A percentile compares a stretch with the other conserved stretches of the same genome.
Conservation (phyloP, 2,113 vertebrate species). For the Trematomus loennbergii region DNA sequence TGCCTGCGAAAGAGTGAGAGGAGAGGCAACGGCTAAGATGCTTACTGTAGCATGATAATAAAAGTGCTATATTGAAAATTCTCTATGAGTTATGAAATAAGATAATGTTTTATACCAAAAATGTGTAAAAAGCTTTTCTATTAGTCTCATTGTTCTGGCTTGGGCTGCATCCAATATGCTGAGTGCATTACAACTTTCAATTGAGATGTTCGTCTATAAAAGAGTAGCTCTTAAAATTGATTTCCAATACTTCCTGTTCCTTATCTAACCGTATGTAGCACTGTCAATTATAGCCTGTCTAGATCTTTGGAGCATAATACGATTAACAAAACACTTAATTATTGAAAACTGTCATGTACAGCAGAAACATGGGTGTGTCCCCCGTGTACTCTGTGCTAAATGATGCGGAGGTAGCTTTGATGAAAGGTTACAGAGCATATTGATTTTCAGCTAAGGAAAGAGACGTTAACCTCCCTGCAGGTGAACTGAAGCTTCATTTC, state of each 20-base stretch:
- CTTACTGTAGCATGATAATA: too few species aligned
- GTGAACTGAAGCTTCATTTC: not conserved
- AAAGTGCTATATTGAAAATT: not conserved
- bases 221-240: constrained; percentile 12
- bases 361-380: not conserved
- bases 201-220: not conserved
- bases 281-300: not conserved
- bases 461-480: not conserved
- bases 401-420: not conserved
- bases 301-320: not conserved
- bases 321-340: not conserved
- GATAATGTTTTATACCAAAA: not conserved
- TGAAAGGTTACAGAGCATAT: not conserved
- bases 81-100: not conserved
- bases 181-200: not conserved
- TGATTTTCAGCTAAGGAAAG: not conserved
- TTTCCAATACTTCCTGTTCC: not conserved
- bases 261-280: not conserved
- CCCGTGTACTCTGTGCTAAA: not conserved
- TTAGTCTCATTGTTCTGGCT: not conserved
- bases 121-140: not conserved
- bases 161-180: not conserved
- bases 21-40: too few species aligned
- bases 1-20: too few species aligned
- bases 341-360: not conserved